Evolutionary conservation across 37 sponge, comb jelly and placozoan genomes (phyloP).

Genomic region (Haliclona indistincta): DNA sequence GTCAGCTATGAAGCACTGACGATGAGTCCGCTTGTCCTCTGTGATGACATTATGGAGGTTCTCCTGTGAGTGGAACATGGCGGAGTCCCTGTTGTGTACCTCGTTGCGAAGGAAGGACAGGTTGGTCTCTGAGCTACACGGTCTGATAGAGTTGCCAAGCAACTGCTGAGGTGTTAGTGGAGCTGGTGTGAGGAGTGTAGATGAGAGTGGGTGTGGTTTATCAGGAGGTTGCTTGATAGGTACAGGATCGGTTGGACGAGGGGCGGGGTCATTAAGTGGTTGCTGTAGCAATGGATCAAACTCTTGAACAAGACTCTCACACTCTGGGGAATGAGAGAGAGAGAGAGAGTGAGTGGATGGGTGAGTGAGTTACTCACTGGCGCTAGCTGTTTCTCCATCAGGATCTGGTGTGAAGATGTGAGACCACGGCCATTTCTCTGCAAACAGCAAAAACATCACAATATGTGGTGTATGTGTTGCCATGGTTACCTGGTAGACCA

Average conservation of each 20-base stretch:
- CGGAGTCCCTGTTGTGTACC: no score
- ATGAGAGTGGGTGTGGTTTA: not conserved
- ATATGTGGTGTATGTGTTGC: not conserved
- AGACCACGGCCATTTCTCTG: constrained; percentile 74
- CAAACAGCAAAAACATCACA: not conserved
- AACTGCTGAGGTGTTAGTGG: no score
- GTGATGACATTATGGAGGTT: no score
- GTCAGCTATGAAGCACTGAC: no score
- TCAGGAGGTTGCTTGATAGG: not conserved
- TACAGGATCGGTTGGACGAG: not conserved
- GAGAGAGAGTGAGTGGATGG: constrained; percentile 2
- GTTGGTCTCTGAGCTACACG: not conserved
- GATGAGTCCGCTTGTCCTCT: no score
- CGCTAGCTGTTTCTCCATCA: constrained; percentile 57
- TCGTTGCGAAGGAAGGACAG: not conserved
- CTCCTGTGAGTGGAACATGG: no score
- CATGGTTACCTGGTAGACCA: not conserved
- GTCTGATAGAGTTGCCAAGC: not conserved
- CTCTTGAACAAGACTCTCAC: constrained; percentile 26
- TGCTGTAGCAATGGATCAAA: constrained; percentile 35
- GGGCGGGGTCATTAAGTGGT: not conserved
- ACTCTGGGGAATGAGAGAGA: constrained; percentile 7
- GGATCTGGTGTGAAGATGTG: constrained; percentile 69
- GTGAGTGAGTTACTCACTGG: constrained; percentile 26
- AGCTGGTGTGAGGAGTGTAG: not conserved